These are phyloP conservation scores for Asarcornis scutulata DNA, from an alignment of 2,113 vertebrate species.

Conservation along the genomic window DNA sequence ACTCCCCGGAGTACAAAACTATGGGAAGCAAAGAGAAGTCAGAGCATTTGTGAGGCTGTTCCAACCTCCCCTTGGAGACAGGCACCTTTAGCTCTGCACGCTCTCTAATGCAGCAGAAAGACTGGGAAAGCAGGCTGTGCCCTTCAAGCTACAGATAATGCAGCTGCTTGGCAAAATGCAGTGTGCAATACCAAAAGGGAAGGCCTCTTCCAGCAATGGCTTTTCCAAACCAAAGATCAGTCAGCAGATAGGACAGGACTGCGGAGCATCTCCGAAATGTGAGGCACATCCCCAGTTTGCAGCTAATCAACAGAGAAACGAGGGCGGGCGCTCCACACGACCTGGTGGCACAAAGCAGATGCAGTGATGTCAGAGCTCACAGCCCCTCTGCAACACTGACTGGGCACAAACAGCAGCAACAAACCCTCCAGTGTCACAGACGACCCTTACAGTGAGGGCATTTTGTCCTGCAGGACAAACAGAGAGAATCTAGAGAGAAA, in stretches of 20 bases:
- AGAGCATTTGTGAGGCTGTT: neutral
- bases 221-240: neutral
- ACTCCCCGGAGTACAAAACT: neutral
- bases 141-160: neutral
- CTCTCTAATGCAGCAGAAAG: neutral
- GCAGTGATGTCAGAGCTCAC: neutral
- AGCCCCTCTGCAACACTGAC: neutral
- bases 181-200: neutral
- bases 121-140: neutral
- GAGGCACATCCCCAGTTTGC: neutral
- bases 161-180: neutral
- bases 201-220: neutral
- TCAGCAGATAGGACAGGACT: neutral
- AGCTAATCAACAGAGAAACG: neutral
- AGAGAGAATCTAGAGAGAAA: neutral
- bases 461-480: conserved; percentile 1
- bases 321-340: neutral
- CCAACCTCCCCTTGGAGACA: neutral
- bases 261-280: neutral
- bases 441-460: neutral
- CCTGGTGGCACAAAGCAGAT: neutral
- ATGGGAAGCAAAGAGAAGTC: neutral
- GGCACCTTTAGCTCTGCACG: neutral
- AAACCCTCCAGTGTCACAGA: neutral
- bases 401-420: neutral